Evolutionary conservation across 1,140 invertebrate genomes (phyloP), one percentile per base, ranked within the genome.

Genomic region (Drosophila sechellia): DNA sequence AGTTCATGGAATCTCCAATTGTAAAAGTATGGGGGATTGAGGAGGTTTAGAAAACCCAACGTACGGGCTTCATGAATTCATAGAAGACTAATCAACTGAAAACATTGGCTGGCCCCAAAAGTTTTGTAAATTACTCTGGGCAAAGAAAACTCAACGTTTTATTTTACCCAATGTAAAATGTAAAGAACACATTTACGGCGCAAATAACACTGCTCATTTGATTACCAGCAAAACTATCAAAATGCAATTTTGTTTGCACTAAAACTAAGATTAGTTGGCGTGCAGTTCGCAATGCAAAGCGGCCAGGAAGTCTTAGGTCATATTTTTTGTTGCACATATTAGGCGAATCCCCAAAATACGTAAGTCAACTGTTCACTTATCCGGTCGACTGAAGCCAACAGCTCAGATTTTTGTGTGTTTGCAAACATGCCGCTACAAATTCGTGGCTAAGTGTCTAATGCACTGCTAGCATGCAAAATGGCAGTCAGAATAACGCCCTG

Each of bases 401-500:
- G 48, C 43, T 53, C 34, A 40, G n/a, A 27, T 15, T 54, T 27
- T 53, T 17, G 58, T 57, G 55, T 53, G 53, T 72, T 48, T 75
- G 68, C 55, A 65, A 84, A 77, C 77, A 85, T 85, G 52, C 72
- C 73, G 53, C 52, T 69, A 80, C 59, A 77, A 77, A 77, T 86
- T 60, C 77, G 53, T 66, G 60, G 71, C 65, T 70, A 80, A 58
- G 74, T 69, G 58, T 69, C 77, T 86, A 86, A 86, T 86, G 79
- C 84, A 79, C 66, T 63, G 42, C 53, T 69, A 65, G 65, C 83
- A 86, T 86, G 83, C 83, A 87, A 86, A 86, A 83, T 72, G 66
- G 75, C 83, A 86, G 83, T 86, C 75, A 68, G 83, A 61, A 65
- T 68, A 83, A 86, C 83, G 83, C 83, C 83, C 79, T 71, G 58